A percentile compares a stretch with the other conserved stretches of the same genome.
These are phyloP conservation scores for Etheostoma nigrum DNA, from an alignment of 2,797 vertebrate genomes.

Conservation along the genomic window DNA sequence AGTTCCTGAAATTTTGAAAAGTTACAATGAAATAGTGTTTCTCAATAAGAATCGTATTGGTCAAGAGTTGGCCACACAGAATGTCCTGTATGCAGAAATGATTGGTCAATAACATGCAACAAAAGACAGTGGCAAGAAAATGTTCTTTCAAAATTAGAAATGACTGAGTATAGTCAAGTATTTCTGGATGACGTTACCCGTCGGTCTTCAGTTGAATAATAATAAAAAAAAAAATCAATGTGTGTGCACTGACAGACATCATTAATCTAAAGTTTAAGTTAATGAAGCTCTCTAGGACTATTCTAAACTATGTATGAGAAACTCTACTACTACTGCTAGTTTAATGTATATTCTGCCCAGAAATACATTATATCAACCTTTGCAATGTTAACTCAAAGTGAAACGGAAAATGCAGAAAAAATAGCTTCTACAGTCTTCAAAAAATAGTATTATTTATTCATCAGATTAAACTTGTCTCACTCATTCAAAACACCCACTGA, in stretches of 20 bases:
- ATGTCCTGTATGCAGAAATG: not conserved
- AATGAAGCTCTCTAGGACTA: not conserved
- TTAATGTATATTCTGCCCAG: not conserved
- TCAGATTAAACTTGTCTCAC: not conserved
- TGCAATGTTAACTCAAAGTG: not conserved
- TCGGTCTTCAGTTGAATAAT: not conserved
- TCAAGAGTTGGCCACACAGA: not conserved
- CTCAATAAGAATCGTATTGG: slow-evolving; percentile 15
- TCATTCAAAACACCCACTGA: slow-evolving; percentile 5
- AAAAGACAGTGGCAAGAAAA: not conserved
- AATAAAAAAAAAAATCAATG: not conserved
- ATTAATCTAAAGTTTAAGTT: not conserved
- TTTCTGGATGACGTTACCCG: not conserved
- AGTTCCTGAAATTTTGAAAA: not conserved
- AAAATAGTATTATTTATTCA: slow-evolving; percentile 44
- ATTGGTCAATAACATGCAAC: not conserved
- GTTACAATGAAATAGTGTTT: not conserved
- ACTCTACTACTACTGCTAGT: not conserved
- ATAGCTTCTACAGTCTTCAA: not conserved
- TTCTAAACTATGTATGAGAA: not conserved
- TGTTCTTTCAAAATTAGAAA: not conserved
- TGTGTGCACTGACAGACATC: not conserved
- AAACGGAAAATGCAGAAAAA: slow-evolving; percentile 11
- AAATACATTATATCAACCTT: not conserved
- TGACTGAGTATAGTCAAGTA: not conserved